Conservation (phyloP, 2,113 vertebrate genomes). For the Sclerurus mexicanus region DNA sequence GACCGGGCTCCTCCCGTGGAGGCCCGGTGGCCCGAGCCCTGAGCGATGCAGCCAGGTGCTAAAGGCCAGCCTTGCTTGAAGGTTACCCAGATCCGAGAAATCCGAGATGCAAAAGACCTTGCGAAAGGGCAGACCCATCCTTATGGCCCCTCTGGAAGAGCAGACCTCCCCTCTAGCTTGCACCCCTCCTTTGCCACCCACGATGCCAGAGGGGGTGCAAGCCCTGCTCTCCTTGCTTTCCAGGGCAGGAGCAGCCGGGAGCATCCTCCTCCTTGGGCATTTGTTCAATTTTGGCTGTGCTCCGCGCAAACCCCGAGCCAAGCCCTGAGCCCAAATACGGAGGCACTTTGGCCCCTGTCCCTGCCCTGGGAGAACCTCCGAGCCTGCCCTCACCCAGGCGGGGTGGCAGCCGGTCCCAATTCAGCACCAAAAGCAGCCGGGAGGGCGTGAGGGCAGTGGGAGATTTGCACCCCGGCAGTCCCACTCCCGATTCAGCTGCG, state of each 20-base stretch:
- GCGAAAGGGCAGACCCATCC: neutral
- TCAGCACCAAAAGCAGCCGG: accelerated
- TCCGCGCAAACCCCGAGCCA: neutral
- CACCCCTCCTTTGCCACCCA: neutral
- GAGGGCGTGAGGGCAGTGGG: neutral
- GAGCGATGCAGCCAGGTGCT: conserved; percentile 64
- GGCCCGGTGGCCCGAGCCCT: neutral
- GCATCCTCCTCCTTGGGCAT: neutral
- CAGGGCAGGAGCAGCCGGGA: neutral
- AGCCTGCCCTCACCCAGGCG: neutral
- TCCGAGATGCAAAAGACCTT: neutral
- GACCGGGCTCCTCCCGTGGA: neutral
- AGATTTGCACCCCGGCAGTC: neutral
- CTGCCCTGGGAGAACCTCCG: neutral
- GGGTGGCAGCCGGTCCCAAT: accelerated
- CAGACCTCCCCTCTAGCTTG: neutral
- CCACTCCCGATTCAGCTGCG: accelerated
- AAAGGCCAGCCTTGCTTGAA: conserved; percentile 26
- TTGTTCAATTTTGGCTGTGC: neutral
- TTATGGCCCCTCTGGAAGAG: neutral
- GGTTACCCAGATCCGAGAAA: neutral
- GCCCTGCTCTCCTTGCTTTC: neutral
- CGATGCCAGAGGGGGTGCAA: neutral
- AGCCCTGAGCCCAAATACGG: neutral
- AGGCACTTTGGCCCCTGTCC: neutral